Base-by-base conservation (phyloP, 2,888 invertebrate species). In the Sesia apiformis region DNA sequence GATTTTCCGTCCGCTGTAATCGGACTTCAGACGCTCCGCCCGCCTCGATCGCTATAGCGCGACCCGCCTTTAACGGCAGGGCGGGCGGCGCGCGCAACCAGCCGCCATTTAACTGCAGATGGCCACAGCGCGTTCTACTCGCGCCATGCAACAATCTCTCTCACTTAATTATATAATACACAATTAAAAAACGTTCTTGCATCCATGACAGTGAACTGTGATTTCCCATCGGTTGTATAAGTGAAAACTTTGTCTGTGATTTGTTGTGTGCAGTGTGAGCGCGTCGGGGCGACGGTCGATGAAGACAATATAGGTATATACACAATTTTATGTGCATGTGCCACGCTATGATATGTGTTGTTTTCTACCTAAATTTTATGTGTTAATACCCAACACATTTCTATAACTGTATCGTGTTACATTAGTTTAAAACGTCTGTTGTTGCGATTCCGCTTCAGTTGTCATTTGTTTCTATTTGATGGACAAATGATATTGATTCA, bases 21-120 rank as follows among this genome's bases (percentile, higher is more conserved):
- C 23, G 2, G 23, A 23, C 23, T 23, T 23, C 23, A 23, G 23
- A 23, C 23, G 23, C 23, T 23, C 23, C 23, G 23, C 2, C 23
- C 23, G 23, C 23, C 23, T 23, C 23, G 38, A 50, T 49, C 65
- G 69, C 59, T 6, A 3, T 55, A 63, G 57, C 38, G 59, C 52
- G 64, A 74, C 64, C 55, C 56, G 61, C 54, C 63, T 60, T 67
- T 78, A 74, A 70, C 61, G 70, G 65, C 70, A 76, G 85, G 86
- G 86, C 85, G 85, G 81, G 70, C 73, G 78, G 87, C 87, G 87
- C 86, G 86, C 87, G 86, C 87, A 84, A 0, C 56, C 69, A 62
- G 60, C 82, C 76, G 86, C 86, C 86, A 86, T 87, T 85, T 75
- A 71, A 78, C 85, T 80, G 86, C 87, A 87, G 84, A 85, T 78